Evolutionary conservation across 2,113 vertebrate genomes (phyloP).

Genomic region (Scalopus aquaticus): DNA sequence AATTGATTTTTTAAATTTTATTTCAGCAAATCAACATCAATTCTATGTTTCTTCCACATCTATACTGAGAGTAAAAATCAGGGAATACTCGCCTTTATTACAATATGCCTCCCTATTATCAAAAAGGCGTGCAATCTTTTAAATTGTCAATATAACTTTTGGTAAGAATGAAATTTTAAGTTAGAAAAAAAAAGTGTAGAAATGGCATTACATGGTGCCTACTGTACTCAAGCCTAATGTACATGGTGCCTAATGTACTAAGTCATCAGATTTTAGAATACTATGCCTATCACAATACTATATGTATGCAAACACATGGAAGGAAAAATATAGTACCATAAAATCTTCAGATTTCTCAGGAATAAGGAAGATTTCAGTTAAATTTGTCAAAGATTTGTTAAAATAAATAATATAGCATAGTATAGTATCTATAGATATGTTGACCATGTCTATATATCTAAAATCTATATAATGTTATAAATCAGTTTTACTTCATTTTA

Average conservation of each 20-base stretch:
- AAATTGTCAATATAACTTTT: not conserved
- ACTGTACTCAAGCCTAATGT: not conserved
- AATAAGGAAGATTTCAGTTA: not conserved
- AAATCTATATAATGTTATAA: too few species aligned
- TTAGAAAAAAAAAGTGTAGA: too few species aligned
- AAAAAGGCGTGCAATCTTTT: not conserved
- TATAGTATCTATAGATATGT: too few species aligned
- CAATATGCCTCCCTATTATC: constrained; percentile 65
- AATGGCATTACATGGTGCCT: not conserved
- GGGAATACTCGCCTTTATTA: constrained; percentile 40
- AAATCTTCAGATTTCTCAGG: not conserved
- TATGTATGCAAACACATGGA: not conserved
- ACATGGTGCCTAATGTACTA: not conserved
- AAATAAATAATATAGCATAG: not conserved
- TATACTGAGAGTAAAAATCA: not conserved
- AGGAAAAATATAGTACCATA: not conserved
- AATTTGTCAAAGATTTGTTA: not conserved
- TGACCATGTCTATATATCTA: too few species aligned
- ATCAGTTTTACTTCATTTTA: too few species aligned
- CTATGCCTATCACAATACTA: not conserved
- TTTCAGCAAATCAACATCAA: not conserved
- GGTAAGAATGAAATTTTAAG: not conserved
- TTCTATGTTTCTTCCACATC: constrained; percentile 7
- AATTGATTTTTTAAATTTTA: not conserved
- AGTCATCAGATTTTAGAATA: constrained; percentile 8